Evolutionary conservation across 53 echinoderm and acorn worm species (phyloP), one percentile per base, ranked within the genome.

Genomic region (Echinarachnius parma): DNA sequence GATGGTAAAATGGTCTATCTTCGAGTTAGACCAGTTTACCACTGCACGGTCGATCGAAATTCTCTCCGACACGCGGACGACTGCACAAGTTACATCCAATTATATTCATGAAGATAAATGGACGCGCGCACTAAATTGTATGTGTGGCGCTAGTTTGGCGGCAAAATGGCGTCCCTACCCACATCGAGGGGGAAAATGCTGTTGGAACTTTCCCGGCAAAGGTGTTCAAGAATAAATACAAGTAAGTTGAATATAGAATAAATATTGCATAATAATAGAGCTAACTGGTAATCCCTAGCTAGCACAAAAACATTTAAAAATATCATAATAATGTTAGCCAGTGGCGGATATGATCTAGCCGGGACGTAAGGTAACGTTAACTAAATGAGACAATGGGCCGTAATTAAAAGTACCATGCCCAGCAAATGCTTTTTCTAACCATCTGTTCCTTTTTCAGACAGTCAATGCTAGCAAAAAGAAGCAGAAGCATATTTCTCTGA

Each of bases 251-350:
- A 54, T 22, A 54, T 54, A 54, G 26, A 54, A 54, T 54, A 54
- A 54, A 54, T 20, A 24, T 54, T 54, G 54, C 54, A 54, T 54
- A 54, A 54, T 54, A 54, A 54, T 54, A 54, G 54, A 54, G 54
- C 54, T 54, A 54, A 54, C 54, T 54, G 54, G 54, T 54, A 54
- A 20, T 21, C 25, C 54, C 54, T 54, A 54, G 54, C 54, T 54
- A 24, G 54, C 54, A 54, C 54, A 54, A 54, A 54, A 54, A 54
- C 54, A 54, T 54, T 54, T 54, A 54, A 54, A 54, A 54, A 54
- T 54, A 54, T 39, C 42, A 39, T 54, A 20, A 24, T 54, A 54
- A 54, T 22, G 9, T 54, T 54, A 54, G 54, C 54, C 54, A 54
- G 54, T 54, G 54, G 54, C 54, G 54, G 54, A 54, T 39, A 5